A percentile compares a stretch with the other conserved stretches of the same genome.
Conservation (phyloP, 2,888 invertebrate species). For the Epistrophe eligans region DNA sequence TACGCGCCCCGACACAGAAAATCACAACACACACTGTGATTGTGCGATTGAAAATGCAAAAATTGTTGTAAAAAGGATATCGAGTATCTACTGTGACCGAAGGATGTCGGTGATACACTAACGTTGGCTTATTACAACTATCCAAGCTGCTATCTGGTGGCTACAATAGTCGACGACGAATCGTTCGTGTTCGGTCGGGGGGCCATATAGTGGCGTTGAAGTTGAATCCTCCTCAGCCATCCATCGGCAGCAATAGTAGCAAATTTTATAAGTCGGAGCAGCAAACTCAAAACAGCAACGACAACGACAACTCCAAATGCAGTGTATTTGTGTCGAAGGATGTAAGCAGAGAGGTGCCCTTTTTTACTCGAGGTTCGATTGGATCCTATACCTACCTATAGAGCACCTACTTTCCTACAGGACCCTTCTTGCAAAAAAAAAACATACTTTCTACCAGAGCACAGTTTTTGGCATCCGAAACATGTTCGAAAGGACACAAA, state of each 20-base stretch:
- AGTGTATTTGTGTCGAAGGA: conserved; percentile 60
- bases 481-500: conserved; percentile 59
- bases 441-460: conserved; percentile 14
- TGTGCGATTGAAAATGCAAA: conserved; percentile 40
- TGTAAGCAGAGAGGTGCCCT: conserved; percentile 70
- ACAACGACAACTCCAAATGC: conserved; percentile 55
- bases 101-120: conserved; percentile 75
- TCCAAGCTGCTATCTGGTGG: conserved; percentile 70
- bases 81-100: conserved; percentile 75
- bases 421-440: background rate
- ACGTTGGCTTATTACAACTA: conserved; percentile 76
- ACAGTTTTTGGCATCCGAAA: conserved; percentile 36
- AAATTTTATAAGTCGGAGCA: conserved; percentile 46
- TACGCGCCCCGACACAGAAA: conserved; percentile 52
- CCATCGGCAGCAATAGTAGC: conserved; percentile 51
- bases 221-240: conserved; percentile 45
- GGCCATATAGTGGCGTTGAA: conserved; percentile 20
- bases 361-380: conserved; percentile 62
- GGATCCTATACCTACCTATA: conserved; percentile 53
- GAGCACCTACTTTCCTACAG: conserved; percentile 37
- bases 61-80: conserved; percentile 70
- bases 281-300: conserved; percentile 28
- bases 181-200: conserved; percentile 31
- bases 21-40: conserved; percentile 34
- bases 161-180: conserved; percentile 51